These are phyloP conservation scores for Apistogramma diplotaenia DNA, from an alignment of 2,113 vertebrate genomes.

Conservation along the genomic window DNA sequence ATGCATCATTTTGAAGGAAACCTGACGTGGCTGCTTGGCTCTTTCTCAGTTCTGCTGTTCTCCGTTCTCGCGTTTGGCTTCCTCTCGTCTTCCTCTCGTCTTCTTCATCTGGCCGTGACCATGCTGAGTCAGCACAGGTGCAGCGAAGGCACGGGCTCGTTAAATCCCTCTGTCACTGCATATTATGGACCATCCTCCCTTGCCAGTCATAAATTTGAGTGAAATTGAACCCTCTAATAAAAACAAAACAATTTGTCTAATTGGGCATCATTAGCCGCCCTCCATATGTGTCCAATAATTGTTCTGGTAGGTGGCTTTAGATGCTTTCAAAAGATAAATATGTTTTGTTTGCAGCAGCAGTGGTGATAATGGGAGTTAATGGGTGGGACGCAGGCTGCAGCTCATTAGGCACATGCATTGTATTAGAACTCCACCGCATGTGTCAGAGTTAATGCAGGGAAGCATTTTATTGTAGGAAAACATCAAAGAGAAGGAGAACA, in stretches of 20 bases:
- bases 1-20: background rate
- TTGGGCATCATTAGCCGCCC: background rate
- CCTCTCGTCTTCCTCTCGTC: background rate
- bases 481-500: background rate
- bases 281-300: background rate
- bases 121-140: background rate
- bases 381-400: conserved; percentile 4
- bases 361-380: conserved; percentile 37
- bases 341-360: background rate
- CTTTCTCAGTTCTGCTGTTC: background rate
- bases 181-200: background rate
- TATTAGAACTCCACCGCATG: background rate
- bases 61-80: background rate
- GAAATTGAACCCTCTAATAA: background rate
- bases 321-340: conserved; percentile 3
- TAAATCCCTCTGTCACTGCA: background rate
- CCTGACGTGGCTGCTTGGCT: too few relatives aligned
- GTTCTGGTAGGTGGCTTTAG: background rate
- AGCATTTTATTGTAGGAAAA: background rate
- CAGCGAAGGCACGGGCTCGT: background rate
- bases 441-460: background rate
- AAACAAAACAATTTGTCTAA: conserved; percentile 3
- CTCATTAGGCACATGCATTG: conserved; percentile 28
- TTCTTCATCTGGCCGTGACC: background rate
- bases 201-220: background rate